Conservation (phyloP, 2,797 vertebrate species). For the Phataginus tricuspis region DNA sequence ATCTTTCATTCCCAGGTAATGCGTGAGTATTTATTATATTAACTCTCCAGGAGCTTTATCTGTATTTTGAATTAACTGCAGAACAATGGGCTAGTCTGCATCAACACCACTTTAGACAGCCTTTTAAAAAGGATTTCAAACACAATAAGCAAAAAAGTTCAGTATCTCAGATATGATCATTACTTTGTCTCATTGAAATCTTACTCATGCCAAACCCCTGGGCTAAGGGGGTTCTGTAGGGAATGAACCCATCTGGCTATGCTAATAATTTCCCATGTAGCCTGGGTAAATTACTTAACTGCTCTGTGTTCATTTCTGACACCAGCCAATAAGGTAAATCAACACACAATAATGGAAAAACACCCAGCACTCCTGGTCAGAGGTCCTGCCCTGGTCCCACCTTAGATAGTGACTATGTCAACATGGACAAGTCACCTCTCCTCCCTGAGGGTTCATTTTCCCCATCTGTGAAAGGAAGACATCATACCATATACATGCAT, state of each 20-base stretch:
- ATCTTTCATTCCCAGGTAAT: neutral
- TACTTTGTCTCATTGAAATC: conserved; percentile 18
- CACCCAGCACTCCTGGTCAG: neutral
- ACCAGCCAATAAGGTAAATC: neutral
- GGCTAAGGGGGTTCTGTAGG: neutral
- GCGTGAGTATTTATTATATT: neutral
- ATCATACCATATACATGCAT: neutral
- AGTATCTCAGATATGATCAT: neutral
- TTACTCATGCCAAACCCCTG: neutral
- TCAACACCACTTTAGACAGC: neutral
- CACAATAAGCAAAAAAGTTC: neutral
- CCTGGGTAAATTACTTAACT: neutral
- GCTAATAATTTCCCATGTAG: neutral
- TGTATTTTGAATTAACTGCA: conserved; percentile 19
- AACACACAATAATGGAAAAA: neutral
- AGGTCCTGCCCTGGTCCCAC: neutral
- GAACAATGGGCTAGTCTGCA: neutral
- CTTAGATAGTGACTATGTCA: neutral
- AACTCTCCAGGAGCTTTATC: neutral
- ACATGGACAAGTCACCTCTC: neutral
- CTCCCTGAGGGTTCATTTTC: neutral
- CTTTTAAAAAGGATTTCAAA: conserved; percentile 19
- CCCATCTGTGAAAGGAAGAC: neutral
- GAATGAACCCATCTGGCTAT: neutral
- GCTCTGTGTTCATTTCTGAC: neutral